phyloP scores from a whole-genome alignment of 2,797 vertebrate genomes.

The Agapornis canus region DNA sequence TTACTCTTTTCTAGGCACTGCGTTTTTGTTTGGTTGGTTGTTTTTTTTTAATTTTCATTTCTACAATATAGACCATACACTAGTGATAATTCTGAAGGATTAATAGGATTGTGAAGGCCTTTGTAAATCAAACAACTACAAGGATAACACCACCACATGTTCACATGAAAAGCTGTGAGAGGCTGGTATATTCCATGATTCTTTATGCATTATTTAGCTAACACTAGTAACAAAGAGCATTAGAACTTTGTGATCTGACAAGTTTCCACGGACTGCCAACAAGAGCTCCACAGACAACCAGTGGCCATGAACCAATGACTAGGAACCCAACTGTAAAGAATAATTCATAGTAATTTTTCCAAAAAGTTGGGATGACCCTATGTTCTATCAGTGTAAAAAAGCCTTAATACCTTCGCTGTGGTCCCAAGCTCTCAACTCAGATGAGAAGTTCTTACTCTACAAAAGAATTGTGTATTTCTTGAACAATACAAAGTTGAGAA shows the following conservation, averaged over 20 bases:
- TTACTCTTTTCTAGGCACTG: not conserved
- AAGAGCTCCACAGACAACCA: not conserved
- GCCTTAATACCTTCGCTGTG: not conserved
- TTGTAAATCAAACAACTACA: not conserved
- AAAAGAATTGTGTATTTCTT: slow-evolving; percentile 59
- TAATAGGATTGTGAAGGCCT: not conserved
- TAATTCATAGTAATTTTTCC: slow-evolving; percentile 13
- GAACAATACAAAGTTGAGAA: slow-evolving; percentile 75
- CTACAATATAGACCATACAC: accelerated
- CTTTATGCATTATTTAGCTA: not conserved
- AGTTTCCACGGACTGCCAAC: not conserved
- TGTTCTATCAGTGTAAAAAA: not conserved
- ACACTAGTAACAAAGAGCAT: not conserved
- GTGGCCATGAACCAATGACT: not conserved
- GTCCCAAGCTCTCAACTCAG: slow-evolving; percentile 40
- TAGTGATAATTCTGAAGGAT: not conserved
- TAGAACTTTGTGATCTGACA: not conserved
- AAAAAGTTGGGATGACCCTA: not conserved
- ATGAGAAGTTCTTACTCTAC: slow-evolving; percentile 41
- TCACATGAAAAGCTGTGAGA: not conserved
- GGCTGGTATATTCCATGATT: not conserved
- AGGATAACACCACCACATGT: not conserved
- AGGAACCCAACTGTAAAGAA: not conserved
- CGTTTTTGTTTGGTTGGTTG: not conserved
- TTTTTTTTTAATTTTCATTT: not conserved